phyloP scores from a whole-genome alignment of 2,797 vertebrate genomes.

The Syndactyla subalaris region DNA sequence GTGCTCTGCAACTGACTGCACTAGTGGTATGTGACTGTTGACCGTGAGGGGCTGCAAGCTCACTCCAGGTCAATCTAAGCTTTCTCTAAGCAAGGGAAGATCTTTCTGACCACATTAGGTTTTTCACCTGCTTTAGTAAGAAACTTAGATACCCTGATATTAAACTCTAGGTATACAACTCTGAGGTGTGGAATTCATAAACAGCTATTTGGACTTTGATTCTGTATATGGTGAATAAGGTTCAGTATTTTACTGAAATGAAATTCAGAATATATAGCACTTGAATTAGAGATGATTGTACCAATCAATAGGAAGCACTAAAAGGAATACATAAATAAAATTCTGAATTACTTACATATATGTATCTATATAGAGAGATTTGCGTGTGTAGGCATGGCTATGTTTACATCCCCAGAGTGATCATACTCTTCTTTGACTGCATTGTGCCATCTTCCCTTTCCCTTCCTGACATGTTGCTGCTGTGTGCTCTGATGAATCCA shows the following conservation, averaged over 20 bases:
- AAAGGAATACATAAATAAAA: neutral
- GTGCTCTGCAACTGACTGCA: neutral
- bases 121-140: neutral
- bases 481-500: neutral
- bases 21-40: fast-evolving
- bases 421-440: neutral
- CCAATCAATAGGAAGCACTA: neutral
- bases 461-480: neutral
- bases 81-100: neutral
- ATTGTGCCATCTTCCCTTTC: neutral
- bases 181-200: neutral
- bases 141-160: neutral
- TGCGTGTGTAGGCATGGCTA: neutral
- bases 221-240: neutral
- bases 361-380: neutral
- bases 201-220: neutral
- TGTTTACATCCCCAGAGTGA: neutral
- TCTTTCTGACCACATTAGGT: neutral
- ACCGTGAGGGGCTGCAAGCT: neutral
- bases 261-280: neutral
- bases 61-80: neutral
- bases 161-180: neutral
- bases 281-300: neutral
- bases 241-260: neutral
- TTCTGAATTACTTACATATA: neutral